Evolutionary conservation across 2,113 vertebrate species (phyloP), one percentile per base, ranked within the genome.

Genomic region (Hippopotamus amphibius): DNA sequence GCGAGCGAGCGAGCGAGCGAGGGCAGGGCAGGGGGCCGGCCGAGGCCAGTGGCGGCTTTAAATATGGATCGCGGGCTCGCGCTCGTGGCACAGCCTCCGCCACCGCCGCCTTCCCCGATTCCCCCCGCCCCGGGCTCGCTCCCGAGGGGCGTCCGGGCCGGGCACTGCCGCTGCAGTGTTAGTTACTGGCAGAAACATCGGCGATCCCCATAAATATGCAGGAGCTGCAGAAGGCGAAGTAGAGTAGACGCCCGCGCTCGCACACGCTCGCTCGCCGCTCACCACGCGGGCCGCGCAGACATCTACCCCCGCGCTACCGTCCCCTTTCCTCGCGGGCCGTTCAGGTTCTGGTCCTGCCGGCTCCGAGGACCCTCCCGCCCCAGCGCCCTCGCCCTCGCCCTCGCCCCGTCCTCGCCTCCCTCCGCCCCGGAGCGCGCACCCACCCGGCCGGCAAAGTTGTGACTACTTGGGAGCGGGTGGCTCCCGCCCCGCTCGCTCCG

Each of bases 21-120:
- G 97, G 96, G 97, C 95, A 96, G 97, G 96, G 97, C 94, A 43
- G 96, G 97, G 97, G 98, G 97, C 97, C 93, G 97, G 97, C 97
- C 97, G 98, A 82, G 91, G 97, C 97, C 95, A 50, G 89, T 83
- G 13, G 86, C 89, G 50, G 97, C 98, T 97, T 98, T 98, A 98
- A 98, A 98, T 97, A 97, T 97, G 98, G 97, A 83, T 95, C 96
- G 95, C 96, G 86, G 97, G 92, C 96, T 74, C 50, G 95, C 92
- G 92, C 96, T 95, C 74, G 86, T 28, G 37, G 82, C 92, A 69
- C 92, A 59, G 92, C 79, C 85, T 53, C 12, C 33, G 95, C 81
- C 46, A n/a, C 94, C 30, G 92, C 96, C 59, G 57, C 68, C 50
- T 3, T 43, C 3, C 43, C 77, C 28, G 66, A 17, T 1, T 17